phyloP scores from a whole-genome alignment of 2,797 vertebrate species.

The Australoheros facetus region DNA sequence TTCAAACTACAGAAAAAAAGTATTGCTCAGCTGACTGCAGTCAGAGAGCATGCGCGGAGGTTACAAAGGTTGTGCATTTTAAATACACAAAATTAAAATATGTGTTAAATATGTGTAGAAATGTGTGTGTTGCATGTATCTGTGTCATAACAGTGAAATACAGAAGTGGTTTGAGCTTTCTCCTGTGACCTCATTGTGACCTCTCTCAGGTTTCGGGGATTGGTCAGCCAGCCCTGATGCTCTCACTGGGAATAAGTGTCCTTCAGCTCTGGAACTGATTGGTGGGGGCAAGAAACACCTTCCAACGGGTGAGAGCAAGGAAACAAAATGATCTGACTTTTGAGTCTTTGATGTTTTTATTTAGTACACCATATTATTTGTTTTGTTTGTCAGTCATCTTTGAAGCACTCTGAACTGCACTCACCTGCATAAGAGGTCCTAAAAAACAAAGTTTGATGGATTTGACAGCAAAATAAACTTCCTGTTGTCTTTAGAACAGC shows the following conservation, averaged over 20 bases:
- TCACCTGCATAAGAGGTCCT: not conserved
- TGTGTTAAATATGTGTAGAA: not conserved
- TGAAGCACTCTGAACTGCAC: not conserved
- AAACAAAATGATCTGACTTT: not conserved
- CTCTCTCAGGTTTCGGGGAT: not conserved
- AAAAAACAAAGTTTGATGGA: too few species aligned
- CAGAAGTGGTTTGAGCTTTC: too few species aligned
- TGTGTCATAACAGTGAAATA: not conserved
- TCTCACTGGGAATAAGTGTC: not conserved
- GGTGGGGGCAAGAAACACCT: rapidly evolving
- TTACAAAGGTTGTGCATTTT: not conserved
- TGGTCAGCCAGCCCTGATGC: not conserved
- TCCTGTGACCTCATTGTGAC: not conserved
- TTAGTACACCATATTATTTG: not conserved
- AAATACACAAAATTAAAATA: not conserved
- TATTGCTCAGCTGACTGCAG: not conserved
- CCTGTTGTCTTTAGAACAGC: not conserved
- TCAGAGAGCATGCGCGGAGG: rapidly evolving
- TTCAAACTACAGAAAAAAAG: not conserved
- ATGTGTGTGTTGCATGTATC: not conserved
- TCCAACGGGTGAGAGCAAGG: constrained; percentile 20
- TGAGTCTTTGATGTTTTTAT: not conserved
- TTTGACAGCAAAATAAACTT: not conserved
- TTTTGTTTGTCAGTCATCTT: not conserved
- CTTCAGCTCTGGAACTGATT: not conserved